A percentile compares a stretch with the other conserved stretches of the same genome.
phyloP scores from a whole-genome alignment of 1,140 invertebrate genomes.

The Drosophila navojoa region DNA sequence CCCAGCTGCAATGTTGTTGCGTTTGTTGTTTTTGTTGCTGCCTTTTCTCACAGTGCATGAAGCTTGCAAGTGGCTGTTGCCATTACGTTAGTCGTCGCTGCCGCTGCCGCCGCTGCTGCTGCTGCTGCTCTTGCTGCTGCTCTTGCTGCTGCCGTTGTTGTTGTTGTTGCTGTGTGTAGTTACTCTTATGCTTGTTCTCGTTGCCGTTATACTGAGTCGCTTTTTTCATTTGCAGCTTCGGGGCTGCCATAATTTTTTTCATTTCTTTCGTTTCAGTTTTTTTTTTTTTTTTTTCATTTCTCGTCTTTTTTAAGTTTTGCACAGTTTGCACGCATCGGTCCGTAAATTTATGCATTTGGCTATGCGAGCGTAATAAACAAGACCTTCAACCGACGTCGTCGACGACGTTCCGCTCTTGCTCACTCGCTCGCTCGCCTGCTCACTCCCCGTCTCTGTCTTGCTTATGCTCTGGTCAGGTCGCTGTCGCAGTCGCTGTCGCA shows the following conservation, averaged over 20 bases:
- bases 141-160: background rate
- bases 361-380: slow-evolving; percentile 82
- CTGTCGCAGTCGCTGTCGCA: slow-evolving; percentile 23
- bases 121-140: background rate
- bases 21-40: background rate
- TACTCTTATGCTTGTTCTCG: slow-evolving; percentile 18
- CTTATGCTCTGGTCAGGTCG: slow-evolving; percentile 33
- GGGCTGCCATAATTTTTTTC: slow-evolving; percentile 57
- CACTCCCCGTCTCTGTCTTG: slow-evolving; percentile 24
- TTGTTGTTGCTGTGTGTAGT: slow-evolving; percentile 16
- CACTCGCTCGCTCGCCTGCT: background rate
- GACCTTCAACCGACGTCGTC: slow-evolving; percentile 75
- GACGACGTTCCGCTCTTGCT: slow-evolving; percentile 31
- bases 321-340: slow-evolving; percentile 82
- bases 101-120: background rate
- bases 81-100: slow-evolving; percentile 35
- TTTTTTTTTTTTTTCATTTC: slow-evolving; percentile 24
- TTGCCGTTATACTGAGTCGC: slow-evolving; percentile 39
- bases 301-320: slow-evolving; percentile 67
- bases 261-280: slow-evolving; percentile 29
- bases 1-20: background rate
- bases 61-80: slow-evolving; percentile 62
- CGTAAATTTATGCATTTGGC: slow-evolving; percentile 83
- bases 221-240: slow-evolving; percentile 75
- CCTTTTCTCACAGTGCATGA: slow-evolving; percentile 61